Base-by-base conservation (phyloP, 2,113 vertebrate genomes). In the Epinephelus fuscoguttatus region DNA sequence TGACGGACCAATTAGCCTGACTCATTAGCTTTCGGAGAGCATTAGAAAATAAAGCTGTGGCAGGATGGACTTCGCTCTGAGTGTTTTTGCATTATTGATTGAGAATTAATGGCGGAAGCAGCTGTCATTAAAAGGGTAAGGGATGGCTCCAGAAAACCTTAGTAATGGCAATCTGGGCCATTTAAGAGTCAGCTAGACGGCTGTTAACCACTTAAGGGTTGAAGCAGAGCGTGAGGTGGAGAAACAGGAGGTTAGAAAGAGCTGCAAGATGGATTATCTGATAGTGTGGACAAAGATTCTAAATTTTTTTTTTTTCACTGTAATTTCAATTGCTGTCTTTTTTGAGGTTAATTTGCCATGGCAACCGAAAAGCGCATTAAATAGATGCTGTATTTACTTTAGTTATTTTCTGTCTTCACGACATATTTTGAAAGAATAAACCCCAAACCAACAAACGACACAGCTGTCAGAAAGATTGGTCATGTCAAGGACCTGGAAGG, bases 21-120 rank as follows among this genome's bases (percentile, higher is more conserved):
- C 89, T 94, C 92, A 92, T 93, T 93, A 92, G 87, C 91, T 92
- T 82, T 88, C 21, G 69, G 73, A 59, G 80, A 86, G 88, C 92
- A 92, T 93, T 92, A 90, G 90, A 85, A 91, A 93, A 92, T 90
- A 88, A 93, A 87, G 75, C 81, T 70, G 89, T 80, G 90, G 91
- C 90, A 89, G 91, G 88, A 93, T 90, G 89, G 92, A 87, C 89
- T 72, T 23, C 5, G 63, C 82, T 86, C 85, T 91, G 89, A 88
- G 89, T 87, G 87, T 92, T 91, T 93, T 87, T 92, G 89, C 91
- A 91, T 93, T 93, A 94, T 94, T 93, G 92, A 93, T 94, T 87
- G 84, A 85, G 89, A 89, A 94, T 94, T 93, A 94, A 93, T 94
- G 92, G 89, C 90, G 92, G 93, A 94, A 93, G 87, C 88, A 88